These are phyloP conservation scores for Mesembrinibis cayennensis DNA, from an alignment of 2,113 vertebrate species.

Conservation along the genomic window DNA sequence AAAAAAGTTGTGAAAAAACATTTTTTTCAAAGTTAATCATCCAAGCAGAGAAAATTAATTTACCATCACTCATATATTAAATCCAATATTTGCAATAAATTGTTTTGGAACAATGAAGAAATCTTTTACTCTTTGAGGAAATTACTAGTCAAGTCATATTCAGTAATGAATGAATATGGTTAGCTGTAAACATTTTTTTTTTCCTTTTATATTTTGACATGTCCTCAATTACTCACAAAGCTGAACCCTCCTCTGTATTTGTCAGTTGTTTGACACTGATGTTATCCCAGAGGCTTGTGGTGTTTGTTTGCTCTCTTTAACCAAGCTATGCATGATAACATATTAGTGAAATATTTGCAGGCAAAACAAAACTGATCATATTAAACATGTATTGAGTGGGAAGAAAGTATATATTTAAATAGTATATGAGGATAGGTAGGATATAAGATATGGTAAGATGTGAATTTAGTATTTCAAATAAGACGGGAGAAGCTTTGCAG, in stretches of 20 bases:
- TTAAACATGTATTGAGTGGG: neutral
- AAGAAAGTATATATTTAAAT: neutral
- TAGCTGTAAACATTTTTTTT: neutral
- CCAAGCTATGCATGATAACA: neutral
- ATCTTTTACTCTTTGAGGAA: neutral
- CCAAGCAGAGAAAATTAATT: neutral
- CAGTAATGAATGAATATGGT: neutral
- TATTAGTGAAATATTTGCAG: neutral
- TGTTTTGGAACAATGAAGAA: neutral
- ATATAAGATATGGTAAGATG: neutral
- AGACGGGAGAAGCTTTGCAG: neutral
- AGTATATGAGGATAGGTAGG: neutral
- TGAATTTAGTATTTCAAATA: conserved; percentile 19
- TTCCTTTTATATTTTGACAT: neutral
- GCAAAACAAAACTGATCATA: neutral
- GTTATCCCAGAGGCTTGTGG: neutral
- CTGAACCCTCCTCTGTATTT: neutral
- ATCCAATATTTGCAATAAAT: neutral
- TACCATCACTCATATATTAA: neutral
- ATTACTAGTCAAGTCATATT: neutral
- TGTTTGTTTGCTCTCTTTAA: neutral
- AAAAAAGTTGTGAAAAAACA: neutral
- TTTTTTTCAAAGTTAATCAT: neutral
- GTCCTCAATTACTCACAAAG: neutral
- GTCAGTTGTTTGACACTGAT: neutral